phyloP scores from a whole-genome alignment of 1,140 invertebrate species.

The Harlomillsia oculata region DNA sequence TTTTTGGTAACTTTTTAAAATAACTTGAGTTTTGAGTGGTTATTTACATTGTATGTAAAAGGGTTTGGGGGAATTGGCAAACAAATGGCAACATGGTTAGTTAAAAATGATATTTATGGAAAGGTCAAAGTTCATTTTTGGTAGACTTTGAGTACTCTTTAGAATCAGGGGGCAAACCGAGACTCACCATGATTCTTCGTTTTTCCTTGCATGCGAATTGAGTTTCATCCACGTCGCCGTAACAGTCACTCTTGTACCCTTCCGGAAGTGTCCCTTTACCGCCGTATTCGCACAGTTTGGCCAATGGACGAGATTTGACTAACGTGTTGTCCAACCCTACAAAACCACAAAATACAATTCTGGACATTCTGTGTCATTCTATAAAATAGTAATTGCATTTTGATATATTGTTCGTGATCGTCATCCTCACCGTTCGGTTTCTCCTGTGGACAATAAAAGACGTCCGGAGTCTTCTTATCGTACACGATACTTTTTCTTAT shows the following conservation, averaged over 20 bases:
- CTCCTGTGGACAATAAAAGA: slow-evolving; percentile 67
- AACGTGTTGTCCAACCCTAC: slow-evolving; percentile 41
- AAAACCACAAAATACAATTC: background rate
- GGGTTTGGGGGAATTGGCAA: background rate
- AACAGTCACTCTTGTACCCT: slow-evolving; percentile 70
- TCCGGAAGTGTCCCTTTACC: slow-evolving; percentile 53
- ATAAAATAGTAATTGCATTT: background rate
- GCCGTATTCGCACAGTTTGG: slow-evolving; percentile 64
- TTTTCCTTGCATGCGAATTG: slow-evolving; percentile 74
- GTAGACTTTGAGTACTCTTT: background rate
- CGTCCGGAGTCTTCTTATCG: slow-evolving; percentile 69
- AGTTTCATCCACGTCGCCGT: slow-evolving; percentile 68
- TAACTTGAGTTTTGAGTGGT: background rate
- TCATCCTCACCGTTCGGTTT: slow-evolving; percentile 48
- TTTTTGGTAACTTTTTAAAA: background rate
- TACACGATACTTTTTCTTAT: slow-evolving; percentile 70
- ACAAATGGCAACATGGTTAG: background rate
- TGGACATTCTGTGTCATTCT: background rate
- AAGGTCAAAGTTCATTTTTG: background rate
- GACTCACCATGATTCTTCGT: slow-evolving; percentile 64
- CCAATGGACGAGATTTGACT: slow-evolving; percentile 54
- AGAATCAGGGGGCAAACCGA: background rate
- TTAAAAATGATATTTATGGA: background rate
- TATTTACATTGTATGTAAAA: background rate
- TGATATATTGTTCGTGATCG: background rate